Percentiles rank a stretch among this genome's conserved stretches.
These are phyloP conservation scores for Phasianus colchicus DNA, from an alignment of 2,113 vertebrate genomes.

Conservation along the genomic window DNA sequence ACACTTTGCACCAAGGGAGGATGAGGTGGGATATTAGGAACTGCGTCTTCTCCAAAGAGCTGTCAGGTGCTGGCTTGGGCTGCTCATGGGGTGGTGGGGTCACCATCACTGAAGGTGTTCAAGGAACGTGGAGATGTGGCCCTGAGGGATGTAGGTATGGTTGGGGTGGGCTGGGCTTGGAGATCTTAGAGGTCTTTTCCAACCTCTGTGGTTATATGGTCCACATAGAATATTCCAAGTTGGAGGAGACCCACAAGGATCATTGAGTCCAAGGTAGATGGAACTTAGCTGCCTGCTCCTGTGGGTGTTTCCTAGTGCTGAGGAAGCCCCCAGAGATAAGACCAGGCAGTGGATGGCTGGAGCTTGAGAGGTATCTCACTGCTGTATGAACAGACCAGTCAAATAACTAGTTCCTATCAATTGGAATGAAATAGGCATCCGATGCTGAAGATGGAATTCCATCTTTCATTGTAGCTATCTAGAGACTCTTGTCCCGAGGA, in stretches of 20 bases:
- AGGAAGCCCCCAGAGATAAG: background rate
- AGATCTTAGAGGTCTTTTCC: too few species aligned
- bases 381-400: background rate
- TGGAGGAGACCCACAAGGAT: background rate
- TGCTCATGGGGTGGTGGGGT: too few species aligned
- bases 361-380: background rate
- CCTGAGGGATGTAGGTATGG: too few species aligned
- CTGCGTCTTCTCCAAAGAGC: too few species aligned
- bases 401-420: background rate
- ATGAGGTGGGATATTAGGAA: too few species aligned
- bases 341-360: rapidly evolving
- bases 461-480: rapidly evolving
- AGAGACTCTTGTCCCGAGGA: background rate
- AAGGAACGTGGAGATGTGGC: too few species aligned
- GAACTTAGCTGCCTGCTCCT: background rate
- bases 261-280: background rate
- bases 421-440: background rate
- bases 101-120: too few species aligned
- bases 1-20: too few species aligned
- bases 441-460: rapidly evolving
- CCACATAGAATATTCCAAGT: background rate
- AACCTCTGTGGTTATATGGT: too few species aligned
- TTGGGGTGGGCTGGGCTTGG: too few species aligned
- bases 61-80: too few species aligned
- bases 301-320: background rate